Evolutionary conservation across 2,797 vertebrate species (phyloP).

Genomic region (Girardinus metallicus): DNA sequence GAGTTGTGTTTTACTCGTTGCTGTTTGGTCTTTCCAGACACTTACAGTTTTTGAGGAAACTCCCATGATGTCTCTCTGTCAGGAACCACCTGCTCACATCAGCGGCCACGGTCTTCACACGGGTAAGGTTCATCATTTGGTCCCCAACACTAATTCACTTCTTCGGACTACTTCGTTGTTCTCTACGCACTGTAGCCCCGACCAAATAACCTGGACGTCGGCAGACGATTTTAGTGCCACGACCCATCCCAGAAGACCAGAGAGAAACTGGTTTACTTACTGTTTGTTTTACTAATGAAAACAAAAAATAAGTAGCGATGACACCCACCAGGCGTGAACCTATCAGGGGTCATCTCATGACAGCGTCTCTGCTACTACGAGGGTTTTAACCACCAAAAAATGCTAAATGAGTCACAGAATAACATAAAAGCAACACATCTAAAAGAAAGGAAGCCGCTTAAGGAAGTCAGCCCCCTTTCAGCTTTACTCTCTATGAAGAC

Average conservation of each 20-base stretch:
- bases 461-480: constrained; percentile 4
- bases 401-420: constrained; percentile 2
- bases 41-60: constrained; percentile 35
- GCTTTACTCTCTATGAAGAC: background rate
- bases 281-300: background rate
- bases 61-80: constrained; percentile 25
- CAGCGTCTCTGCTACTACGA: background rate
- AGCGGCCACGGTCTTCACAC: constrained; percentile 19
- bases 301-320: background rate
- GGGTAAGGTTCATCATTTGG: constrained; percentile 46
- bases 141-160: background rate
- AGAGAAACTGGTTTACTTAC: background rate
- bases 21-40: constrained; percentile 44
- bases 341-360: background rate
- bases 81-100: constrained; percentile 24
- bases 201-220: background rate
- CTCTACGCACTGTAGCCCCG: background rate
- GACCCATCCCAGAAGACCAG: background rate
- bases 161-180: background rate
- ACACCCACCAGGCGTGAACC: background rate
- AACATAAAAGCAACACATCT: background rate
- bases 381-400: constrained; percentile 2
- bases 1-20: background rate
- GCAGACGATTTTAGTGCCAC: background rate
- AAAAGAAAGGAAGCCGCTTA: background rate